A percentile compares a stretch with the other conserved stretches of the same genome.
Conservation (phyloP, 1,140 invertebrate genomes). For the Augochlora pura region DNA sequence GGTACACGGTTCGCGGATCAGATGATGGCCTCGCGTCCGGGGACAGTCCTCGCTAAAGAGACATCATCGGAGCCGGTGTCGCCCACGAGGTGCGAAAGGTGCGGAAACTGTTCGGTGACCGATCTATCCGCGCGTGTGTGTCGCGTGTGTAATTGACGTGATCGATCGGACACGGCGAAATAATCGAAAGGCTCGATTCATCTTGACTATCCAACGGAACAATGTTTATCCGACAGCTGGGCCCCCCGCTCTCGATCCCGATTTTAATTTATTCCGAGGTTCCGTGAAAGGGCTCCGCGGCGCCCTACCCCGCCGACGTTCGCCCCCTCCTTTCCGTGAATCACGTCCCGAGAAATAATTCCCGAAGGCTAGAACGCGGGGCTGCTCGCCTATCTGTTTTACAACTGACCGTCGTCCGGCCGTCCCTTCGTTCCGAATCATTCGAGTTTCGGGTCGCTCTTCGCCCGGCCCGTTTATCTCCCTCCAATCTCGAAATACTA, state of each 20-base stretch:
- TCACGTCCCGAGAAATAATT: conserved; percentile 4
- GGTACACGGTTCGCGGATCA: background rate
- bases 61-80: background rate
- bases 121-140: conserved; percentile 31
- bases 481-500: no score
- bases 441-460: background rate
- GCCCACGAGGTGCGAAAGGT: background rate
- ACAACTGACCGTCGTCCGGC: background rate
- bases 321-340: background rate
- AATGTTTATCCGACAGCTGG: conserved; percentile 56
- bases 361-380: background rate
- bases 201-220: conserved; percentile 52
- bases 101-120: conserved; percentile 3
- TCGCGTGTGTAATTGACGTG: conserved; percentile 54
- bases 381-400: background rate
- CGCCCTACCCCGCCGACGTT: no score
- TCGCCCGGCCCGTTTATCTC: no score
- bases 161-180: conserved; percentile 50
- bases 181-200: conserved; percentile 44
- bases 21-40: no score
- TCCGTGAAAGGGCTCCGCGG: conserved; percentile 6
- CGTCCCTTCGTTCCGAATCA: background rate
- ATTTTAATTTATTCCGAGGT: conserved; percentile 44
- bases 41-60: background rate
- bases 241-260: conserved; percentile 13